These are phyloP conservation scores for Cinara cedri DNA, from an alignment of 2,888 invertebrate species.

Conservation along the genomic window DNA sequence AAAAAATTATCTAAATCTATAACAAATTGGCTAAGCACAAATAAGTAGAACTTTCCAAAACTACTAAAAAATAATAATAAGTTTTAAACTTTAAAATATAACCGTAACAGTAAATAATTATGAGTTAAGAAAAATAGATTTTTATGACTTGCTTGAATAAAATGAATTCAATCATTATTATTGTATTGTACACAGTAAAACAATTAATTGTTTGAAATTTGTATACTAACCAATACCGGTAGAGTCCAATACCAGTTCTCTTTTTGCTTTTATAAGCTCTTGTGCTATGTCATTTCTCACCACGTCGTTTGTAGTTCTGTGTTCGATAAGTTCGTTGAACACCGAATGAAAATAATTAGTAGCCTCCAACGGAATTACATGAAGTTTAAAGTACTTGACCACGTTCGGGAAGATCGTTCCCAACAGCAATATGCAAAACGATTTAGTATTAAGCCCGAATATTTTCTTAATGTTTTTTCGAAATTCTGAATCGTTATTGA, in stretches of 20 bases:
- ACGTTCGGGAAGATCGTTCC: not conserved
- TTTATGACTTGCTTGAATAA: no score
- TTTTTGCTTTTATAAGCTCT: not conserved
- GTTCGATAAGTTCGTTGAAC: constrained; percentile 60
- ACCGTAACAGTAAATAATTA: no score
- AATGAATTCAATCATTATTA: no score
- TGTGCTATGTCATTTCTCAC: constrained; percentile 60
- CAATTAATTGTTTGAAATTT: no score
- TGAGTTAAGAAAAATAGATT: no score
- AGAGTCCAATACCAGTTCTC: not conserved
- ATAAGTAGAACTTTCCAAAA: no score
- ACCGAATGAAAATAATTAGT: constrained; percentile 60
- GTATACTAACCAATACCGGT: not conserved
- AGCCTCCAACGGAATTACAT: not conserved
- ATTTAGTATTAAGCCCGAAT: not conserved
- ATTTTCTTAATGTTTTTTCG: constrained; percentile 56
- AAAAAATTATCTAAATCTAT: no score
- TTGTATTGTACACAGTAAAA: no score
- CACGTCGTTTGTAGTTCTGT: constrained; percentile 58
- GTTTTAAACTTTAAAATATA: no score
- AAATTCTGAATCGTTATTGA: constrained; percentile 63
- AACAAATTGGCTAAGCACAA: no score
- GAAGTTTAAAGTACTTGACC: not conserved
- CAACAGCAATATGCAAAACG: not conserved
- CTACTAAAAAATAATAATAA: no score